A percentile compares a stretch with the other conserved stretches of the same genome.
phyloP scores from a whole-genome alignment of 2,888 invertebrate species.

The Nephrotoma guestfalica region DNA sequence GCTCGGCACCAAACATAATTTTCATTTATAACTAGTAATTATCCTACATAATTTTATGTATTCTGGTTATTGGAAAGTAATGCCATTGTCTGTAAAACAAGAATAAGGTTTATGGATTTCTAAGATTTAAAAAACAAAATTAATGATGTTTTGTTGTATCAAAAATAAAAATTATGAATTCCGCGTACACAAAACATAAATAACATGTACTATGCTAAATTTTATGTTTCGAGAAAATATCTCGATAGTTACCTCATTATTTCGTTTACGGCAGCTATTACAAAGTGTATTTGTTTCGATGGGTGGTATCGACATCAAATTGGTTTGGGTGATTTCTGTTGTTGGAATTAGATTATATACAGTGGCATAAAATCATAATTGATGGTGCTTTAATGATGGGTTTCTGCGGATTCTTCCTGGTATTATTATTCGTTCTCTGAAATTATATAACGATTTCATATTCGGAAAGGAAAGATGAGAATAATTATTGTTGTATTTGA shows the following conservation, averaged over 20 bases:
- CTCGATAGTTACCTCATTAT: background rate
- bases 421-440: background rate
- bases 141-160: background rate
- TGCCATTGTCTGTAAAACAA: too few relatives aligned
- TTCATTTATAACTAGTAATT: too few relatives aligned
- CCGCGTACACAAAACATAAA: too few relatives aligned
- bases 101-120: too few relatives aligned
- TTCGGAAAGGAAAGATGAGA: background rate
- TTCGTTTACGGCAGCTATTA: too few relatives aligned
- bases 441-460: background rate
- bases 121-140: background rate
- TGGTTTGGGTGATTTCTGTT: background rate
- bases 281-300: background rate
- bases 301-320: background rate
- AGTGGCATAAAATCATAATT: background rate
- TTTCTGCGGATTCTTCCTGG: background rate
- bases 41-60: too few relatives aligned
- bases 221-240: background rate
- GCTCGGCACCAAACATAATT: too few relatives aligned
- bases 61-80: too few relatives aligned
- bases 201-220: background rate
- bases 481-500: background rate
- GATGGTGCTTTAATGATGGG: background rate
- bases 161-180: too few relatives aligned
- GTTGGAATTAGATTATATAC: background rate